These are phyloP conservation scores for Eptatretus burgeri DNA, from an alignment of 2,113 vertebrate genomes.

Conservation along the genomic window DNA sequence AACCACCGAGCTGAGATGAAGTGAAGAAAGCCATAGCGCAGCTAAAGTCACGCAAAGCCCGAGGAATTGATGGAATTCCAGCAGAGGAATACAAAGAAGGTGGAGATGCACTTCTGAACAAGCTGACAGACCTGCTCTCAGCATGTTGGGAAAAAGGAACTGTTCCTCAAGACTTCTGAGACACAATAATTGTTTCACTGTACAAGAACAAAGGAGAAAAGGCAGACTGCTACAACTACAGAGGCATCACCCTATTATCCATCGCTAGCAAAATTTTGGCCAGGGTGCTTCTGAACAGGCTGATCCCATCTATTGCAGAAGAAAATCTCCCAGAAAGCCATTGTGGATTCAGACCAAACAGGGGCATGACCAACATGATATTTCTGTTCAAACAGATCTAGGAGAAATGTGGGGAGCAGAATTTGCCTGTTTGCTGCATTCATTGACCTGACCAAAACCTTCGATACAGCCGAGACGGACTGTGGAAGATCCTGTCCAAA, in stretches of 20 bases:
- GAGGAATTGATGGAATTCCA: no score
- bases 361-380: neutral
- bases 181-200: no score
- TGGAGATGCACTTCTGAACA: conserved; percentile 3
- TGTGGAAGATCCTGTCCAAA: neutral
- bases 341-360: neutral
- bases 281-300: neutral
- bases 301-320: no score
- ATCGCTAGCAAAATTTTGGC: neutral
- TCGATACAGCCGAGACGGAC: neutral
- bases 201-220: conserved; percentile 1
- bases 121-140: no score
- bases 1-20: neutral
- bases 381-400: neutral
- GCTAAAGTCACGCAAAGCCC: neutral
- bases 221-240: neutral
- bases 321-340: no score
- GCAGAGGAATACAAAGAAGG: neutral
- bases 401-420: neutral
- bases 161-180: no score
- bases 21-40: neutral
- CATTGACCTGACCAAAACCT: neutral
- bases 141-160: no score
- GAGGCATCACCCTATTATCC: conserved; percentile 1
- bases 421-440: neutral